Base-by-base conservation (phyloP, 1,140 invertebrate genomes). In the Neuroterus valhalla region DNA sequence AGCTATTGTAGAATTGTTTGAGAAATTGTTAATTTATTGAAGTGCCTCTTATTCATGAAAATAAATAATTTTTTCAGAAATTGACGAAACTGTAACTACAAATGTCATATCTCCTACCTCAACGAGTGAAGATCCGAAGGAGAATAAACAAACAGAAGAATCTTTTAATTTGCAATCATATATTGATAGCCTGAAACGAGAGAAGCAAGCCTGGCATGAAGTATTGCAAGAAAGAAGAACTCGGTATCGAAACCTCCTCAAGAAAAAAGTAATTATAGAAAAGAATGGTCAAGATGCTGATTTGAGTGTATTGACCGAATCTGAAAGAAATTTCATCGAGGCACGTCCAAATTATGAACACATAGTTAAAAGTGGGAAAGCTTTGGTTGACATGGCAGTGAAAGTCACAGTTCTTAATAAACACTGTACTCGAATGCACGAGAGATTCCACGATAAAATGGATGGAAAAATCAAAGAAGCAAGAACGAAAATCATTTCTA, bases 181-280 rank as follows among this genome's bases (percentile, higher is more conserved):
- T 69, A 81, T 85, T 71, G 23, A 71, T 11, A 77, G 26, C 21
- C 68, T 88, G 2, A 81, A 46, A 70, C 66, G 78, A 3, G 87
- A 88, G 71, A 81, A 81, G 66, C 77, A 78, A 68, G 67, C 74
- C 5, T 89, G 87, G 87, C 78, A 79, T 17, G 69, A 81, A 46
- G 79, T 68, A 0, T 76, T 82, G 8, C 77, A 52, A 6, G 75
- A 75, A 43, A 78, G 87, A 14, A 87, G 81, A 75, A 14, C 14
- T 6, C 71, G 75, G 68, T 67, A 78, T 2, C 74, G 45, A 21
- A 48, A 68, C 45, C 67, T 87, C 14, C 38, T 19, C 1, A 88
- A 83, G 46, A 43, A 81, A 43, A 76, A 78, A 68, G 43, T 66
- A 17, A 17, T 8, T 19, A 0, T 77, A 15, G 55, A 84, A 11